Evolutionary conservation across 1,140 invertebrate genomes (phyloP).

Genomic region (Lasioglossum albipes): DNA sequence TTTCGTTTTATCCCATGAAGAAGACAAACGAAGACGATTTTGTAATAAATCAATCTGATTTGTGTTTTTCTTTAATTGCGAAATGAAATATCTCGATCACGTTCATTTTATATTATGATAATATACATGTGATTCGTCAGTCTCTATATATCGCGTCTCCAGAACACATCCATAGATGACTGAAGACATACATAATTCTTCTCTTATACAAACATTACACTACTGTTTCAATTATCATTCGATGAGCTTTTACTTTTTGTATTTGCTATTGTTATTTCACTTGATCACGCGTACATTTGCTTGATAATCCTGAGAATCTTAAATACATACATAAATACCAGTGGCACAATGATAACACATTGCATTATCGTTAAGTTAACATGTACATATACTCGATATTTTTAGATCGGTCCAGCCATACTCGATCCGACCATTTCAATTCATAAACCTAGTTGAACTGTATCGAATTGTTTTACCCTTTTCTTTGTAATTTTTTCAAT

Average conservation of each 20-base stretch:
- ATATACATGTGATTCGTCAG: conserved; percentile 37
- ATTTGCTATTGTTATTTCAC: conserved; percentile 17
- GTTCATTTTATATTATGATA: conserved; percentile 22
- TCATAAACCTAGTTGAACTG: neutral
- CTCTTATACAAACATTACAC: conserved; percentile 18
- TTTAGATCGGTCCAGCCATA: conserved; percentile 4
- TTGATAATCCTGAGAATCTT: neutral
- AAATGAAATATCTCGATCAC: conserved; percentile 42
- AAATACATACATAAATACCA: conserved; percentile 33
- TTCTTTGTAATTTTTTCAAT: neutral
- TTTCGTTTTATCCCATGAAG: conserved; percentile 10
- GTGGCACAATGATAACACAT: conserved; percentile 26
- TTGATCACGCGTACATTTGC: conserved; percentile 3
- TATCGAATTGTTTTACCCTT: neutral
- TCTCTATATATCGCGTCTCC: conserved; percentile 20
- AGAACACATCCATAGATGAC: conserved; percentile 10
- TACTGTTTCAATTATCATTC: conserved; percentile 27
- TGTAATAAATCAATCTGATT: neutral
- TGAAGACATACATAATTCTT: conserved; percentile 4
- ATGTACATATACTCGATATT: conserved; percentile 45
- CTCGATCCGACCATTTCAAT: neutral
- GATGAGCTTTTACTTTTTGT: conserved; percentile 4
- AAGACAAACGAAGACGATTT: neutral
- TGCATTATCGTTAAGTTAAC: conserved; percentile 21
- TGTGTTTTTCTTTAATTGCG: neutral